Conservation (phyloP, 2,888 invertebrate genomes). For the Rhagonycha fulva region DNA sequence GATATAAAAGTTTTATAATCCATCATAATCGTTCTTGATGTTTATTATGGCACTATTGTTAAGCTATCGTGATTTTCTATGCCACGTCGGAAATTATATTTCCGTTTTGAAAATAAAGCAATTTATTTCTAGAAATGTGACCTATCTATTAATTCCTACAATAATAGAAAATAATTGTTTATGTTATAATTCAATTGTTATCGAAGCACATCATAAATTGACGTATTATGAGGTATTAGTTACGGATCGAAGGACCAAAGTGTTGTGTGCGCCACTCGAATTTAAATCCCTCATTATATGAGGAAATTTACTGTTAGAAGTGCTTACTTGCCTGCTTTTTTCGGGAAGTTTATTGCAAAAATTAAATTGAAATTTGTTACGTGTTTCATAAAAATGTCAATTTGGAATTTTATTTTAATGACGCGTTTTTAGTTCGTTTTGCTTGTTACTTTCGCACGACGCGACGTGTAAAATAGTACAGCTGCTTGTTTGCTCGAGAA, state of each 20-base stretch:
- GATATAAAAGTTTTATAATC: neutral
- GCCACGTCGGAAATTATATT: slow-evolving; percentile 9
- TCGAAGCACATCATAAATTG: neutral
- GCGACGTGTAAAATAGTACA: neutral
- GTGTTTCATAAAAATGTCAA: neutral
- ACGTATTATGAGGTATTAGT: neutral
- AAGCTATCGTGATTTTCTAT: slow-evolving; percentile 5
- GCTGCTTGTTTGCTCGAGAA: slow-evolving; percentile 9
- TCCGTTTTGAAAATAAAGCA: slow-evolving; percentile 7
- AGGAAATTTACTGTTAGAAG: neutral
- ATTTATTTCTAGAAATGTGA: neutral
- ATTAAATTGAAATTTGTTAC: neutral
- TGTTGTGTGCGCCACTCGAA: neutral
- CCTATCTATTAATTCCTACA: neutral
- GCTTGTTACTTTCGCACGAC: neutral
- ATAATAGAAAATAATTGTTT: neutral
- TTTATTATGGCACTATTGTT: neutral
- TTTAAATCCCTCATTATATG: neutral
- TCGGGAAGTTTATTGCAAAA: neutral
- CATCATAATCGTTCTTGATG: neutral
- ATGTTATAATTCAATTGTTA: neutral
- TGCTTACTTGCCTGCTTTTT: neutral
- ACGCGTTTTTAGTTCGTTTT: neutral
- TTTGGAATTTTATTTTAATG: slow-evolving; percentile 1
- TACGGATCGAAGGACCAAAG: neutral